phyloP scores from a whole-genome alignment of 2,113 vertebrate species.

The Takifugu flavidus region DNA sequence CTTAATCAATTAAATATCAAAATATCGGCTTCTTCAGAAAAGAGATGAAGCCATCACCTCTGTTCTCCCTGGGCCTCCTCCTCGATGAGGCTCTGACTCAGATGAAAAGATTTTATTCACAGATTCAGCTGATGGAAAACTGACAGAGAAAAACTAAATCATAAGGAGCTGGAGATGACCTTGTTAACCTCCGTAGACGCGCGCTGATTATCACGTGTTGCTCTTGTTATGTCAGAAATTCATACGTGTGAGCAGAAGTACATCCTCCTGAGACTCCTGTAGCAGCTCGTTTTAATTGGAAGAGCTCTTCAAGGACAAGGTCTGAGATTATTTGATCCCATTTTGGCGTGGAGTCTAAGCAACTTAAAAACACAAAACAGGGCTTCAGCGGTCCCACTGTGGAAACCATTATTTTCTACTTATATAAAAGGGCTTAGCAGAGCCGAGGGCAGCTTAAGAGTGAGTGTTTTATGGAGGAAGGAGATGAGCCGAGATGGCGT shows the following conservation, averaged over 20 bases:
- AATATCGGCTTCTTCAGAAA: slow-evolving; percentile 50
- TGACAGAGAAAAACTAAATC: slow-evolving; percentile 36
- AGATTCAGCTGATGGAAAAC: slow-evolving; percentile 18
- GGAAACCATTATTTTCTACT: slow-evolving; percentile 24
- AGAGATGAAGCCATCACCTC: slow-evolving; percentile 65
- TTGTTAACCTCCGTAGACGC: slow-evolving; percentile 38
- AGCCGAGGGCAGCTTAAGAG: slow-evolving; percentile 13
- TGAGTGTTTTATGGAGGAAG: slow-evolving; percentile 33
- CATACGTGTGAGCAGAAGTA: slow-evolving; percentile 44
- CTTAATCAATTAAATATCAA: slow-evolving; percentile 73
- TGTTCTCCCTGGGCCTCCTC: slow-evolving; percentile 47
- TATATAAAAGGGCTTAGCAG: slow-evolving; percentile 10
- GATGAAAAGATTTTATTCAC: slow-evolving; percentile 37
- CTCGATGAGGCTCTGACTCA: slow-evolving; percentile 39
- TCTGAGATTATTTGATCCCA: slow-evolving; percentile 26
- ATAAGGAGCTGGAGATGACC: slow-evolving; percentile 41
- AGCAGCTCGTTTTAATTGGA: slow-evolving; percentile 42
- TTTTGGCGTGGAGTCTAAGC: slow-evolving; percentile 9
- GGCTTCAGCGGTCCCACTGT: slow-evolving; percentile 18
- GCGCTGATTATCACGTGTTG: slow-evolving; percentile 37
- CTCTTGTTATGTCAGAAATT: slow-evolving; percentile 35
- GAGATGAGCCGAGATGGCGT: slow-evolving; percentile 40
- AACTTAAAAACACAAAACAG: slow-evolving; percentile 15
- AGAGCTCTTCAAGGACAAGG: slow-evolving; percentile 38
- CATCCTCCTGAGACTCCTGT: slow-evolving; percentile 33